Base-by-base conservation (phyloP, 2,113 vertebrate species). In the Nothocercus julius region DNA sequence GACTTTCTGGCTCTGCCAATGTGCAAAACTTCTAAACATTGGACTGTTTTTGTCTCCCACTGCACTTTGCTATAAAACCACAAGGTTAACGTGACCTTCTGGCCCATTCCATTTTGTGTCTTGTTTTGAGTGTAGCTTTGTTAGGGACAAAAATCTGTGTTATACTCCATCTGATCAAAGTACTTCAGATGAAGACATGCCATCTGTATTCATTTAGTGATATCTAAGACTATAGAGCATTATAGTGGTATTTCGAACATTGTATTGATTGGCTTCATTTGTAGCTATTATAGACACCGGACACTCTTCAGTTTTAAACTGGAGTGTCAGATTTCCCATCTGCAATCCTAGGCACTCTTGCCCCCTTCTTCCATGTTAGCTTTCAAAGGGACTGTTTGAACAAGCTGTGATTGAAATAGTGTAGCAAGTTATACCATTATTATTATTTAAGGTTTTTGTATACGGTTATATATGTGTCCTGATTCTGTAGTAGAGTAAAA, bases 1-100 rank as follows among this genome's bases (percentile, higher is more conserved):
- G 98, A 99, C 98, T 98, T 98, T 97, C 98, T 98, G 98, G 98
- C 98, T 98, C 98, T 98, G 89, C 74, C 82, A 92, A 93, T 63
- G 97, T 97, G 96, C 93, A 97, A 97, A 98, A 98, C 97, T 98
- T 98, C 98, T 87, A 97, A 98, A 97, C 97, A 97, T 93, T 93
- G 96, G 96, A 92, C 97, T 97, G 73, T 92, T 98, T 96, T 97
- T 97, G 94, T 97, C 97, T 97, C 98, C 96, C 96, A 95, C 78
- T 95, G 97, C 98, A 98, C 98, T 98, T 97, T 98, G 96, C 97
- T 97, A 74, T 93, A 94, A 98, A 98, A 98, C 98, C 98, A 98
- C 98, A 98, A 98, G 98, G 98, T 98, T 98, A 98, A 97, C 96
- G 94, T 19, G 98, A 98, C 98, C 98, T 98, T 97, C 97, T 96